Evolutionary conservation across 1,140 invertebrate species (phyloP), one percentile per base, ranked within the genome.

Genomic region (Eumeta japonica): DNA sequence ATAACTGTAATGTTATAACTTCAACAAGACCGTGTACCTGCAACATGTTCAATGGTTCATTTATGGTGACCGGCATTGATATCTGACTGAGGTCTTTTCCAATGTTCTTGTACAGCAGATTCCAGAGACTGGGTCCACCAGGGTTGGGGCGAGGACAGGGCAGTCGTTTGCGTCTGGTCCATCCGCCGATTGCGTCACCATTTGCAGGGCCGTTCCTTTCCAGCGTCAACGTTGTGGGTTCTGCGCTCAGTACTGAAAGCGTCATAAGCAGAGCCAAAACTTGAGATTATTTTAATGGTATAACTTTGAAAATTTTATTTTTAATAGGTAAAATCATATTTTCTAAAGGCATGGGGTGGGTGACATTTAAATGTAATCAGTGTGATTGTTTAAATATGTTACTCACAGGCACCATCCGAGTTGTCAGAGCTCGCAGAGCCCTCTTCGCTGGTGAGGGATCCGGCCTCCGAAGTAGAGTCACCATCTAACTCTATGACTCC

Each of bases 31-130:
- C 40, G n/a, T n/a, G n/a, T 38, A 80, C 78, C 68, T 85, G 88
- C 34, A 92, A 73, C 71, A 91, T 89, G 59, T 87, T 90, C 1
- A 94, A 67, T 10, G 90, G 91, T 66, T 94, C 90, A 64, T 92
- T 93, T 48, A 93, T 81, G 18, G 87, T 85, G 10, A 93, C 89
- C 0, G 80, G 90, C 87, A 77, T 75, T 30, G 75, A 75, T 14
- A 77, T 65, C 50, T 91, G 88, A 10, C 87, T 89, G 39, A 94
- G 71, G 65, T 94, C 90, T 63, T 91, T 91, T 28, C 90, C 90
- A 42, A 92, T 91, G 60, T 91, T 91, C 64, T 88, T 86, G 52
- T 87, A 86, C 12, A 92, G 67, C 20, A 92, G 76, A 62, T 88
- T 89, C 85, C 87, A 91, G 5, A 91, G 65, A 28, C 84, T 87